phyloP scores from a whole-genome alignment of 2,888 invertebrate genomes.

The Agonopterix heracliana region DNA sequence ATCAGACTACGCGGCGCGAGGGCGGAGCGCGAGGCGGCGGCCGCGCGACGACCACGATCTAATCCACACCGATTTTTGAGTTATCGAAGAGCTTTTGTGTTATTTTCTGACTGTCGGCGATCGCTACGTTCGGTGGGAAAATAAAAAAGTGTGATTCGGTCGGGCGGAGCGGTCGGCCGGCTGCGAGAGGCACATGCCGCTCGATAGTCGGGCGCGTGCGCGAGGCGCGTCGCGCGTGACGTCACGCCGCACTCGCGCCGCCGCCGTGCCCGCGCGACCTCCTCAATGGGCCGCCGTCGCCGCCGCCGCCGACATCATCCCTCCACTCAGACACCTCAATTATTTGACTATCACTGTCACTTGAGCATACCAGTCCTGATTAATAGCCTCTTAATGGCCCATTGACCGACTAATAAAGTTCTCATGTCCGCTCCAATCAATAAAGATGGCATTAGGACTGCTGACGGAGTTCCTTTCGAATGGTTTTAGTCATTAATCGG shows the following conservation, averaged over 20 bases:
- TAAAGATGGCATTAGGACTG: slow-evolving; percentile 1
- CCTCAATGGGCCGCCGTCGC: slow-evolving; percentile 1
- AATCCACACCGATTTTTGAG: slow-evolving; percentile 17
- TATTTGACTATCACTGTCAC: slow-evolving; percentile 28
- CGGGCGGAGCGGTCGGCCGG: slow-evolving; percentile 65
- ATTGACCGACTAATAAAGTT: slow-evolving; percentile 7
- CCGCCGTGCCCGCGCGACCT: slow-evolving; percentile 32
- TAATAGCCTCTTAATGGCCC: slow-evolving; percentile 20
- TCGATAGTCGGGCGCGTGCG: slow-evolving; percentile 72
- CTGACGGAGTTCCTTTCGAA: not conserved
- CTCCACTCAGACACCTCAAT: slow-evolving; percentile 21
- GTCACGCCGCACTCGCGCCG: slow-evolving; percentile 53
- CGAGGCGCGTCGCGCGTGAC: slow-evolving; percentile 51
- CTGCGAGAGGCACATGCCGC: slow-evolving; percentile 68
- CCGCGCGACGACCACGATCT: slow-evolving; percentile 3
- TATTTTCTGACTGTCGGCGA: slow-evolving; percentile 19
- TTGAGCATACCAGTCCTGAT: slow-evolving; percentile 25
- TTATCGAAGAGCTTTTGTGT: not conserved
- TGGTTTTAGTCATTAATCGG: not conserved
- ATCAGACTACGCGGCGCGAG: slow-evolving; percentile 25
- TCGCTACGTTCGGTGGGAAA: slow-evolving; percentile 56
- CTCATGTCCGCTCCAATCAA: slow-evolving; percentile 8
- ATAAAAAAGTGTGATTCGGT: slow-evolving; percentile 63
- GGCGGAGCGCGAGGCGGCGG: slow-evolving; percentile 22
- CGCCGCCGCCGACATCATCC: no score